These are phyloP conservation scores for Marmota flaviventris DNA, from an alignment of 2,113 vertebrate species.

Conservation along the genomic window DNA sequence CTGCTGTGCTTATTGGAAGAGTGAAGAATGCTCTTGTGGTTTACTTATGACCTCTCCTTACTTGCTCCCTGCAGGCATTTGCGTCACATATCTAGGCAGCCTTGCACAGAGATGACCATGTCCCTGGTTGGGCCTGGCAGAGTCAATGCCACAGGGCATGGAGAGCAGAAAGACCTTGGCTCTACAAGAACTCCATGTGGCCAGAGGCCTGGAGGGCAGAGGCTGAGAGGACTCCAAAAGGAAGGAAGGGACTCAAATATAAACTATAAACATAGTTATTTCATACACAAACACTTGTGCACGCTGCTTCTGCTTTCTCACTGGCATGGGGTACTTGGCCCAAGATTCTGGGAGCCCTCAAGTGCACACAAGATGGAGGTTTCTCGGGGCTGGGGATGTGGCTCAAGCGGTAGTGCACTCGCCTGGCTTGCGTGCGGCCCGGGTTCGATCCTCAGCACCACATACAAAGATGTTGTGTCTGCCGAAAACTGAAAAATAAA, in stretches of 20 bases:
- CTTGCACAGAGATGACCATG: constrained; percentile 51
- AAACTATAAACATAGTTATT: background rate
- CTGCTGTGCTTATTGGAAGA: background rate
- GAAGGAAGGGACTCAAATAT: background rate
- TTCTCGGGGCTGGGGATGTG: too few relatives aligned
- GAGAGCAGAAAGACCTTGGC: background rate
- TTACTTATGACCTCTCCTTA: background rate
- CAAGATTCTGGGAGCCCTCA: background rate
- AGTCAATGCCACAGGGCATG: background rate
- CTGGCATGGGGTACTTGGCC: background rate
- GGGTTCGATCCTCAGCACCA: too few relatives aligned
- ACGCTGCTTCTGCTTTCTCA: background rate
- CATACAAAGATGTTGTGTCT: too few relatives aligned
- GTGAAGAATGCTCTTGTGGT: background rate
- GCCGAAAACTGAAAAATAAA: too few relatives aligned
- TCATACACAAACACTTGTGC: background rate
- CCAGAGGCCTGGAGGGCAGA: background rate
- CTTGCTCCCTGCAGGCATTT: background rate
- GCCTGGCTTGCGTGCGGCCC: too few relatives aligned
- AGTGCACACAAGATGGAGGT: rapidly evolving
- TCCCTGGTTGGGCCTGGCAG: constrained; percentile 8
- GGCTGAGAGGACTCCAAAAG: background rate
- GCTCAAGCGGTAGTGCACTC: too few relatives aligned
- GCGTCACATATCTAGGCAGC: background rate
- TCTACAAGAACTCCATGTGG: background rate